Evolutionary conservation across 2,888 invertebrate genomes (phyloP), one percentile per base, ranked within the genome.

Genomic region (Malthinus seriepunctatus): DNA sequence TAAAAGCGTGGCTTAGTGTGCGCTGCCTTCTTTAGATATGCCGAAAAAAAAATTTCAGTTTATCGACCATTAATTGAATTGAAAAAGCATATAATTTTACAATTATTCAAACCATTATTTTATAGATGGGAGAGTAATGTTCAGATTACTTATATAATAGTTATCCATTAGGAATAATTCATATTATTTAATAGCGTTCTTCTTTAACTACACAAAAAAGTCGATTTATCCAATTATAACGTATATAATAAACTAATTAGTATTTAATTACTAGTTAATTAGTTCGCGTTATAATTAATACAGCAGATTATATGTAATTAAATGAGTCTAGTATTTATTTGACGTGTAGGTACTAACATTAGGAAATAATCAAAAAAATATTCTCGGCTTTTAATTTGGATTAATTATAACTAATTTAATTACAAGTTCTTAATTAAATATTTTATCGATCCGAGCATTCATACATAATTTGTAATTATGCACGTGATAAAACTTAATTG

Each of bases 191-290:
- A 42, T 42, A 51, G 42, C 12, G 23, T 5, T 23, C 23, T 23
- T 23, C 23, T 23, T 23, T 5, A 5, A 23, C 23, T 23, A 5
- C 23, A 23, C 23, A 23, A 23, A 23, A 23, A 23, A 23, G 23
- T 23, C 5, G 47, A 11, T 49, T 34, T 42, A 48, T 34, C 65
- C 65, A 65, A 65, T 65, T 65, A 65, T 45, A 60, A 38, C 57
- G 60, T 49, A 61, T 60, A 65, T 63, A 63, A 63, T 63, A 66
- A 61, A 62, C 65, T 61, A 64, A 62, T 63, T 66, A 64, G 60
- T 51, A 34, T 56, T 54, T 64, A 66, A 66, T 66, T 63, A 59
- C 55, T 48, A 49, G 50, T 62, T 66, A 66, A 66, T 66, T 66
- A 66, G 52, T 38, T 54, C 50, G 62, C 44, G 53, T 63, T 58